Percentiles rank a stretch among this genome's conserved stretches.
Conservation (phyloP, 2,888 invertebrate species). For the Rhagophthalmus giganteus region DNA sequence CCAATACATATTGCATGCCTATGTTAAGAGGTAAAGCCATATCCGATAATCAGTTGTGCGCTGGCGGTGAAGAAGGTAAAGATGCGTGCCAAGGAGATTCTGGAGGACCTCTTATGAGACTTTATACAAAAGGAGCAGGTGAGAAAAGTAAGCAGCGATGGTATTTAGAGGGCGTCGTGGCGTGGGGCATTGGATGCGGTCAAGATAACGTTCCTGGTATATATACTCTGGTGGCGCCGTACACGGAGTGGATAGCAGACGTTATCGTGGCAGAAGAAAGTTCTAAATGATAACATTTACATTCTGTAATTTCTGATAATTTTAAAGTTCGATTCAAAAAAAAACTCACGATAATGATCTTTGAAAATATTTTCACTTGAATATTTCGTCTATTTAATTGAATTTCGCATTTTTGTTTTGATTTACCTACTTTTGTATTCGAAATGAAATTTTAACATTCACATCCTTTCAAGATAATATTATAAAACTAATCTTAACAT, state of each 20-base stretch:
- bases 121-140: too few relatives aligned
- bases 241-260: constrained; percentile 1
- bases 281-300: too few relatives aligned
- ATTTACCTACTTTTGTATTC: background rate
- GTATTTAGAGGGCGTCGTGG: constrained; percentile 3
- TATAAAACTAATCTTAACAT: too few relatives aligned
- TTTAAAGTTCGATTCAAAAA: too few relatives aligned
- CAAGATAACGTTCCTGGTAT: background rate
- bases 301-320: too few relatives aligned
- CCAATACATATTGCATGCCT: constrained; percentile 17
- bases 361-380: too few relatives aligned
- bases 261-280: background rate
- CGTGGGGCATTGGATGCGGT: constrained; percentile 1
- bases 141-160: background rate
- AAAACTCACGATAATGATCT: too few relatives aligned
- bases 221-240: constrained; percentile 1
- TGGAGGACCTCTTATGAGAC: constrained; percentile 1
- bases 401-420: background rate
- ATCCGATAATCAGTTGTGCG: constrained; percentile 7
- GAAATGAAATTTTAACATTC: too few relatives aligned
- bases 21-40: constrained; percentile 43
- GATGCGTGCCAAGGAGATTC: constrained; percentile 3
- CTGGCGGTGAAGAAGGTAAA: background rate
- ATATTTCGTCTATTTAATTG: too few relatives aligned
- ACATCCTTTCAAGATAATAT: too few relatives aligned